Evolutionary conservation across 1,140 invertebrate species (phyloP), one percentile per base, ranked within the genome.

Genomic region (Anastrepha ludens): DNA sequence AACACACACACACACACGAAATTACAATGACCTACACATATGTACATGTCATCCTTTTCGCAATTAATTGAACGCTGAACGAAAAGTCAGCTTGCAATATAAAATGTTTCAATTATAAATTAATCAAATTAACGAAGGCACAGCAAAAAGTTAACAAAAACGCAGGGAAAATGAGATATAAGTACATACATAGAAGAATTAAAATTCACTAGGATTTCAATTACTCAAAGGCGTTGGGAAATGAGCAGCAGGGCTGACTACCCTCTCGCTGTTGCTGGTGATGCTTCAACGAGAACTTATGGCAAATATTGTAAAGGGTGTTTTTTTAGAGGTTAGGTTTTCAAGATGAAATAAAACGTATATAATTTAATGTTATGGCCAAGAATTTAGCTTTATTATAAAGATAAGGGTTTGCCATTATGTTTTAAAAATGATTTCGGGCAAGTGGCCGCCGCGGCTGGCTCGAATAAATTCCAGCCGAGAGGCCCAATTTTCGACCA

Each of bases 41-140:
- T 20, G 3, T 3, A 15, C 60, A 17, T n/a, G 1, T 1, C 60
- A 39, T 29, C 6, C 15, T 74, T 47, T 74, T 47, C 41, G 67
- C 15, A 74, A 74, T 74, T 74, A 74, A 74, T 74, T 74, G 67
- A 44, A 74, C 67, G 29, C 29, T 29, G 29, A 29, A 29, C 44
- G 4, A 74, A 74, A 41, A 74, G 67, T 74, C 39, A 74, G 5
- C 67, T 5, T 15, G 15, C 67, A 74, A 74, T 74, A 74, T 74
- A 11, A 74, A 47, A 74, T 74, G 44, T 74, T 74, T 39, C 67
- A 74, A 74, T 74, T 74, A 74, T 74, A 74, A 74, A 74, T 74
- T 74, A 47, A 74, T 74, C 67, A 74, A 74, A 74, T 47, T 74
- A 47, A 74, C 41, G 67, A 47, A 44, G 67, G 41, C 13, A 15